Base-by-base conservation (phyloP, 2,797 vertebrate species). In the Myotis myotis region DNA sequence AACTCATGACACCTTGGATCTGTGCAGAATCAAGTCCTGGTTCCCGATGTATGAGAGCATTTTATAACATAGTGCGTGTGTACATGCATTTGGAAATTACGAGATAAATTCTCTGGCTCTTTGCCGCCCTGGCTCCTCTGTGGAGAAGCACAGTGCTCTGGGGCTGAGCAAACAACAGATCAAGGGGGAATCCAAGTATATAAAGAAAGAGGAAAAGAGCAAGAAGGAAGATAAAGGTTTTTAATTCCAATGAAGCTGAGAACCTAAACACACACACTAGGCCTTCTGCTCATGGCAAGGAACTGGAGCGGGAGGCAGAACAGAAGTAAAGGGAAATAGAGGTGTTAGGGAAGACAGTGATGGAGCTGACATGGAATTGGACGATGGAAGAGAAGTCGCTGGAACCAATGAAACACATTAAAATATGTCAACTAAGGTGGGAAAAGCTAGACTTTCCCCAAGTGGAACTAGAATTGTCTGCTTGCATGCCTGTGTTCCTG, bases 91-190 rank as follows among this genome's bases (percentile, higher is more conserved):
- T 72, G 25, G 71, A 89, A 93, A 97, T 97, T 95, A 78, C 36
- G 57, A 91, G 85, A 87, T 82, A 89, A 94, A 75, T 92, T 83
- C 81, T 88, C 89, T 71, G 55, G 38, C 60, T 95, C 47, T 89
- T 75, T 93, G 57, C 64, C 62, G 90, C 74, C 82, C 74, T n/a
- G 17, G 70, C 17, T 80, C 53, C 23, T 96, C 86, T 81, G 79
- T 80, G 47, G 47, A 49, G 53, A 88, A 81, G 92, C 75, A 47
- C 36, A 70, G 81, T 96, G 86, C 88, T 93, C 36, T 94, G 92
- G 89, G 93, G 90, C 62, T 19, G 10, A 90, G 64, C 60, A 78
- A 91, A 93, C 74, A 93, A 86, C 68, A 89, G 78, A 92, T 96
- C 93, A 93, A 92, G 93, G 47, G 71, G 20, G 66, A 90, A 96